Base-by-base conservation (phyloP, 2,113 vertebrate species). In the Hystrix brachyura region DNA sequence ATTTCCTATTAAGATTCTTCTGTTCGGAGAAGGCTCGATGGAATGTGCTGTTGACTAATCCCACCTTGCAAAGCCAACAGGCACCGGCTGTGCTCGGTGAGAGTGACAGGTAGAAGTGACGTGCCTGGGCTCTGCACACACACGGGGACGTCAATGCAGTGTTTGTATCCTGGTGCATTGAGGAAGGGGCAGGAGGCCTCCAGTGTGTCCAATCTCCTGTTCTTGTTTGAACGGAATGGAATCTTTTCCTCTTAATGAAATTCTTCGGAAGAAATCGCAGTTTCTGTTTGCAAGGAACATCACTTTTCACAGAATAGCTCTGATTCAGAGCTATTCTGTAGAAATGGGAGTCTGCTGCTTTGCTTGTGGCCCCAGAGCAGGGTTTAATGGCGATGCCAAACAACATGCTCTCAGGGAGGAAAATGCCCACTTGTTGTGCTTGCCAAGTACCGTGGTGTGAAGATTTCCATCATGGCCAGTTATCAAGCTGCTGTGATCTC, bases 401-500 rank as follows among this genome's bases (percentile, higher is more conserved):
- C 13, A 5, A 51, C 0, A 0, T 1, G 59, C 19, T 72, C 34
- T 21, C 5, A 51, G 46, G 8, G 14, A 10, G 59, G 38, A 23
- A 25, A 34, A 23, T 0, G 1, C 32, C 60, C 7, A 13, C 21
- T 17, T 1, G 46, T 7, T 1, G 25, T 12, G 1, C 1, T 5
- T 64, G 51, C 67, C 76, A 3, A 8, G 53, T 7, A 8, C 69
- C 1, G 0, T 3, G 55, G 55, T 29, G 55, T 34, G 23, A 67
- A 48, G 2, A 9, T 38, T 12, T 14, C 48, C 7, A 7, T 7
- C 4, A 0, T 0, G 3, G 11, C 25, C 0, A 5, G 14, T 2
- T 65, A 12, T 59, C 27, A 72, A 53, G 86, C n/a, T 1, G 0
- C 7, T 0, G 3, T 1, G n/a, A 23, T 23, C 0, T 11, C 1